Evolutionary conservation across 1,140 invertebrate genomes (phyloP).

Genomic region (Drosophila watanabei): DNA sequence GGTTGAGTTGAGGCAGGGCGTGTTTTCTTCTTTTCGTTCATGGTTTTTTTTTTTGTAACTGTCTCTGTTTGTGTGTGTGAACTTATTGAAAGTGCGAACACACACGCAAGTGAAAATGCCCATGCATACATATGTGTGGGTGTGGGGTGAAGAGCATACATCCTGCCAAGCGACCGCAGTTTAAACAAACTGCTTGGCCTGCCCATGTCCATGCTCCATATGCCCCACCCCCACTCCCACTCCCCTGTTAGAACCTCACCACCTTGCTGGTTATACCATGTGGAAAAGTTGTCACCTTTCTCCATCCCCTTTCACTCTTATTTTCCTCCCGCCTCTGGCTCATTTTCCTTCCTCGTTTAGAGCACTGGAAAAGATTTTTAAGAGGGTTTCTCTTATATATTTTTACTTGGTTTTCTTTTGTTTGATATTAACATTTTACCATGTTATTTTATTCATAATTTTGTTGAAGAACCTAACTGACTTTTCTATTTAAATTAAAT

Average conservation of each 20-base stretch:
- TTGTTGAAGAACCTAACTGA: background rate
- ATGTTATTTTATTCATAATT: background rate
- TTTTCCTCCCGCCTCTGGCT: background rate
- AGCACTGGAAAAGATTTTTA: constrained; percentile 4
- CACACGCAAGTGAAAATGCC: constrained; percentile 32
- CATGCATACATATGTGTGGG: constrained; percentile 13
- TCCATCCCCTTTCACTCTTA: constrained; percentile 18
- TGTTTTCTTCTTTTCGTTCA: background rate
- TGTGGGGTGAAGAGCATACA: constrained; percentile 31
- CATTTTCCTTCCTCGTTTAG: constrained; percentile 3
- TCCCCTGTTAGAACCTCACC: background rate
- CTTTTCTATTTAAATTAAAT: background rate
- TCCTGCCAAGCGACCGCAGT: constrained; percentile 71
- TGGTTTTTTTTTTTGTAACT: constrained; percentile 1
- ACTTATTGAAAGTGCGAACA: constrained; percentile 75
- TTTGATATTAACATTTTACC: background rate
- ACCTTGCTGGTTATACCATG: constrained; percentile 6
- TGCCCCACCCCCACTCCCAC: background rate
- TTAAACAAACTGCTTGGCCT: constrained; percentile 74
- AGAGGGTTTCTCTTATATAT: background rate
- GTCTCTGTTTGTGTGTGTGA: constrained; percentile 31
- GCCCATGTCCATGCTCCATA: constrained; percentile 46
- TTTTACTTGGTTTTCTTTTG: background rate
- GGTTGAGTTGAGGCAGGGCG: constrained; percentile 44
- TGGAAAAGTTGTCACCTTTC: constrained; percentile 66